phyloP scores from a whole-genome alignment of 2,797 vertebrate genomes.

The Labroides dimidiatus region DNA sequence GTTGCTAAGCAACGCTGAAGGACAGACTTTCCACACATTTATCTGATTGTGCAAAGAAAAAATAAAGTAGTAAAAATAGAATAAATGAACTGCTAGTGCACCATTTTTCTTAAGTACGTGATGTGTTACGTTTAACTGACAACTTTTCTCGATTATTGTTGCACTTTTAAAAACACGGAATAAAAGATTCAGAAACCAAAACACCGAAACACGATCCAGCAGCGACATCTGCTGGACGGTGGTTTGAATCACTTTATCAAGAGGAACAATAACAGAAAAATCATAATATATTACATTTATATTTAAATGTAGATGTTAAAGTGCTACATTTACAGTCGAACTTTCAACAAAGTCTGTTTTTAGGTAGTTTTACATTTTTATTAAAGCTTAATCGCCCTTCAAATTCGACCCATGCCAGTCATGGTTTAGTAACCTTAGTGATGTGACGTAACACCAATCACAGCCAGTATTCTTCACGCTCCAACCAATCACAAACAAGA shows the following conservation, averaged over 20 bases:
- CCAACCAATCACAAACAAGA: constrained; percentile 42
- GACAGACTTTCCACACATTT: fast-evolving
- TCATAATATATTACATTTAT: background rate
- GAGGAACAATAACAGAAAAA: background rate
- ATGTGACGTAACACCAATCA: constrained; percentile 57
- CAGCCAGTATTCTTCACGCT: fast-evolving
- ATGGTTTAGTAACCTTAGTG: constrained; percentile 3
- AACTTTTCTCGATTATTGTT: too few species aligned
- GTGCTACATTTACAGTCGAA: background rate
- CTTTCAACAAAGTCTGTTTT: fast-evolving
- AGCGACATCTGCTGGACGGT: constrained; percentile 43
- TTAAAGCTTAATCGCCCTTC: background rate
- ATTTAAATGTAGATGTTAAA: too few species aligned
- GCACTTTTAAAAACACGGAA: too few species aligned
- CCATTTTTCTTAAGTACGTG: too few species aligned
- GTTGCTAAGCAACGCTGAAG: constrained; percentile 2
- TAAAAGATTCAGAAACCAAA: background rate
- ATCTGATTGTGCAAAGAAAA: background rate
- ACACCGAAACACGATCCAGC: constrained; percentile 8
- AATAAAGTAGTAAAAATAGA: background rate
- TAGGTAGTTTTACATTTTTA: background rate
- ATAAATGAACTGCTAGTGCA: too few species aligned
- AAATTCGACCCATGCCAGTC: background rate
- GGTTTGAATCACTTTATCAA: background rate
- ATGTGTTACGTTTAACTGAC: too few species aligned